Evolutionary conservation across 2,113 vertebrate species (phyloP).

Genomic region (Pterocles burchelli): DNA sequence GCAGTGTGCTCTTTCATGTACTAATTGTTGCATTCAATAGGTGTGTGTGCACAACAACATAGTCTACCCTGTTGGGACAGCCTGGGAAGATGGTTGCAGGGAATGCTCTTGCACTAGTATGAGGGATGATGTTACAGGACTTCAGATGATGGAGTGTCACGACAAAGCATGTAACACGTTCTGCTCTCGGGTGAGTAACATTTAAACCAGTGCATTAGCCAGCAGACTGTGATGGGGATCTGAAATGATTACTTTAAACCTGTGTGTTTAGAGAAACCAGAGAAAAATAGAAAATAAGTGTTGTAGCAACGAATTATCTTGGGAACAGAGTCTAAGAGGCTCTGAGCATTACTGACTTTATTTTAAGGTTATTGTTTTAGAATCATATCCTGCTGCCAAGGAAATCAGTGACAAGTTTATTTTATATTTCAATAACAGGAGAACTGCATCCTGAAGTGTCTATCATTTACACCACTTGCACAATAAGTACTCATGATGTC

Average conservation of each 20-base stretch:
- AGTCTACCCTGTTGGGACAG: conserved; percentile 80
- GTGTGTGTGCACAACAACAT: conserved; percentile 88
- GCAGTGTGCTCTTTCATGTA: not conserved
- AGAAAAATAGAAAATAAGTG: not conserved
- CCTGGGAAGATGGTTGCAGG: conserved; percentile 88
- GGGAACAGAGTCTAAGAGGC: not conserved
- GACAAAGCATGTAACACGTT: conserved; percentile 80
- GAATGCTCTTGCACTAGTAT: conserved; percentile 82
- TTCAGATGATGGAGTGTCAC: conserved; percentile 81
- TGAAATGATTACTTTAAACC: not conserved
- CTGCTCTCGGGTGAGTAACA: conserved; percentile 82
- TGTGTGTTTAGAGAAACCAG: not conserved
- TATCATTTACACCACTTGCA: not conserved
- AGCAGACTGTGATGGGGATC: not conserved
- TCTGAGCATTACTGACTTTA: not conserved
- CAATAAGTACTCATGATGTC: not conserved
- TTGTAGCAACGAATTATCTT: not conserved
- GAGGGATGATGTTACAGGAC: conserved; percentile 80
- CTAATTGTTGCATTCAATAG: conserved; percentile 63
- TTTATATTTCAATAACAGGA: not conserved
- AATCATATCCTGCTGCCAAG: not conserved
- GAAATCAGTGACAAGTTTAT: not conserved
- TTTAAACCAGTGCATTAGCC: not conserved
- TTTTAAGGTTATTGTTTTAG: not conserved
- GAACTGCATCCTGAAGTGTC: not conserved